Conservation (phyloP, 1,140 invertebrate species). For the Drosophila repleta region DNA sequence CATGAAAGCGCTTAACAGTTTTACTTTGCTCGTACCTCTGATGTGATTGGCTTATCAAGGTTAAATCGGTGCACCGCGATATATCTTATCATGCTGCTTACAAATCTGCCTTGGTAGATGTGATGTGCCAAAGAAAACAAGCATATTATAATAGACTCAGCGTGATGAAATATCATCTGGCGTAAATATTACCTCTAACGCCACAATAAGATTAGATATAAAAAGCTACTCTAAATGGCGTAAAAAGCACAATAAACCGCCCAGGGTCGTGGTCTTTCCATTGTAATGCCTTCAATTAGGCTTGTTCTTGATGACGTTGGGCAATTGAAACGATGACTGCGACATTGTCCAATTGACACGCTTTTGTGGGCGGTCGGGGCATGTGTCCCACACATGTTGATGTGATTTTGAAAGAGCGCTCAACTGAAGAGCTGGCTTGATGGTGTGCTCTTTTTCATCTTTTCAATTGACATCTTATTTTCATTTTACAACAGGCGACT, state of each 20-base stretch:
- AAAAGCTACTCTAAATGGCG: slow-evolving; percentile 32
- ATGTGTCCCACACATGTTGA: slow-evolving; percentile 12
- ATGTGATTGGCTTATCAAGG: slow-evolving; percentile 1
- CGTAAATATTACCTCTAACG: slow-evolving; percentile 53
- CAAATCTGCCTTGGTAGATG: slow-evolving; percentile 6
- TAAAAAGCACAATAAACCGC: slow-evolving; percentile 45
- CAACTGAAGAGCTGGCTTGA: not conserved
- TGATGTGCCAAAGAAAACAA: slow-evolving; percentile 12
- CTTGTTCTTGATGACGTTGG: slow-evolving; percentile 16
- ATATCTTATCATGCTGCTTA: slow-evolving; percentile 14
- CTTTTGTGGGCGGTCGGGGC: slow-evolving; percentile 41
- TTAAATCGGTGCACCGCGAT: not conserved
- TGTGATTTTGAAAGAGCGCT: slow-evolving; percentile 28
- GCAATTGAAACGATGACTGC: slow-evolving; percentile 53
- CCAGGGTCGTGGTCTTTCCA: slow-evolving; percentile 31
- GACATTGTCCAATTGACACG: slow-evolving; percentile 81
- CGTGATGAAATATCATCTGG: slow-evolving; percentile 62
- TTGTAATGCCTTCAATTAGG: slow-evolving; percentile 62
- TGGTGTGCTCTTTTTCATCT: not conserved
- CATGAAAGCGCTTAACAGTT: not conserved
- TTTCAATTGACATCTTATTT: not conserved
- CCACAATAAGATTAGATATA: slow-evolving; percentile 62
- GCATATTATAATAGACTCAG: slow-evolving; percentile 14
- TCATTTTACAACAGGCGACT: slow-evolving; percentile 87
- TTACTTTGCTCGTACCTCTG: not conserved